Percentiles rank a stretch among this genome's conserved stretches.
These are phyloP conservation scores for Limanda limanda DNA, from an alignment of 2,113 vertebrate genomes.

Conservation along the genomic window DNA sequence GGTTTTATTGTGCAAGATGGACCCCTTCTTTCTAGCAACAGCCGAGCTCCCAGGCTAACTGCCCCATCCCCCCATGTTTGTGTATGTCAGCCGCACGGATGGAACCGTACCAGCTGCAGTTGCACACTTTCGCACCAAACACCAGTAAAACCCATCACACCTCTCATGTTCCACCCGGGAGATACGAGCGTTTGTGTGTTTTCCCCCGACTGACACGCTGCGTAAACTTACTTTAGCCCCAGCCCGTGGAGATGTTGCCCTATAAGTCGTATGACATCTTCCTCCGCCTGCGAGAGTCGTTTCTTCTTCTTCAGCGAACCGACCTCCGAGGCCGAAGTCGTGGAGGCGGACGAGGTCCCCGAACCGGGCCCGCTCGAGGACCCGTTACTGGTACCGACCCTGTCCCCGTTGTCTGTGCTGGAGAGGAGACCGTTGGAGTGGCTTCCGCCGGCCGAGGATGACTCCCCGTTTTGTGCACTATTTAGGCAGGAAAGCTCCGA, in stretches of 20 bases:
- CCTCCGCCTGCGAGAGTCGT: conserved; percentile 94
- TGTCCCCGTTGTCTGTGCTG: conserved; percentile 83
- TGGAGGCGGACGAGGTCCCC: conserved; percentile 74
- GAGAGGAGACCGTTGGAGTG: conserved; percentile 93
- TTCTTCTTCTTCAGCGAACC: conserved; percentile 95
- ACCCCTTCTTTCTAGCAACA: conserved; percentile 78
- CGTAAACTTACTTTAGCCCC: conserved; percentile 95
- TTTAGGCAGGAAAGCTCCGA: conserved; percentile 87
- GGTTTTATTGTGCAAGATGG: conserved; percentile 85
- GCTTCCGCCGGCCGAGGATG: conserved; percentile 85
- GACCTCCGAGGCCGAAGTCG: conserved; percentile 83
- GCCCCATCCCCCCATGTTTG: conserved; percentile 83
- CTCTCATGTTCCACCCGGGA: neutral
- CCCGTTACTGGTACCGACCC: conserved; percentile 88
- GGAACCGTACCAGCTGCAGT: conserved; percentile 52
- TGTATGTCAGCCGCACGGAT: conserved; percentile 72
- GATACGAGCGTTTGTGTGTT: neutral
- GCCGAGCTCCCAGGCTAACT: conserved; percentile 73
- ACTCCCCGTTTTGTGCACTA: conserved; percentile 93
- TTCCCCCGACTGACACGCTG: conserved; percentile 52
- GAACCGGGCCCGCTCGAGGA: conserved; percentile 78
- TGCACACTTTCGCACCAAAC: conserved; percentile 32
- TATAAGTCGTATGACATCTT: conserved; percentile 98
- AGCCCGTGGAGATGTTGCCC: conserved; percentile 97
- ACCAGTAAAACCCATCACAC: neutral